Conservation (phyloP, 2,888 invertebrate species). For the Epinotia nisella region DNA sequence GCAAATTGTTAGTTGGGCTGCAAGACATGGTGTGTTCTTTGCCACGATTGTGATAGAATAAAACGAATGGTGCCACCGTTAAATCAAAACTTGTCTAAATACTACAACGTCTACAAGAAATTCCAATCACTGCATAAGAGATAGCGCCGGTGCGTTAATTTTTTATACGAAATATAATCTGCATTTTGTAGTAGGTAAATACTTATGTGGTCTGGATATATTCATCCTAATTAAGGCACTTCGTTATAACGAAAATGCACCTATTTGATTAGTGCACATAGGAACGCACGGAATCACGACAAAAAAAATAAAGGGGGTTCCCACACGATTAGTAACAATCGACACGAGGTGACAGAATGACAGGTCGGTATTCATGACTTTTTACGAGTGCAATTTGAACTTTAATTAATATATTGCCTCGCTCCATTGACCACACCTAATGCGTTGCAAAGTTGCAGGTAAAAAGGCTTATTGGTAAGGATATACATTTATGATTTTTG, state of each 20-base stretch:
- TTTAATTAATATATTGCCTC: conserved; percentile 25
- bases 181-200: not conserved
- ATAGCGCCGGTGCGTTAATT: too few species aligned
- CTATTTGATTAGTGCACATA: not conserved
- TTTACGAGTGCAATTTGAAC: conserved; percentile 23
- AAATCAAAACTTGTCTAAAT: too few species aligned
- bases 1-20: too few species aligned
- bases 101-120: too few species aligned
- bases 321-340: conserved; percentile 41
- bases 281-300: conserved; percentile 2
- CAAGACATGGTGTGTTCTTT: too few species aligned
- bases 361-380: conserved; percentile 25
- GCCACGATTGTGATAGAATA: too few species aligned
- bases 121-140: too few species aligned
- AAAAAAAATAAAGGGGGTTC: conserved; percentile 14
- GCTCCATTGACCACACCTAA: conserved; percentile 12
- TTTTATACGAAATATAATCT: not conserved
- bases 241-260: not conserved
- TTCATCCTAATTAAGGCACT: not conserved
- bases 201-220: not conserved
- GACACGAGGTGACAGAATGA: conserved; percentile 36
- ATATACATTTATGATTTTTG: not conserved
- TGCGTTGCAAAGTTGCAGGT: not conserved
- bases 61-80: too few species aligned
- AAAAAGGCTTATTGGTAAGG: too few species aligned